A percentile compares a stretch with the other conserved stretches of the same genome.
phyloP scores from a whole-genome alignment of 2,797 vertebrate species.

The Sarcoramphus papa region DNA sequence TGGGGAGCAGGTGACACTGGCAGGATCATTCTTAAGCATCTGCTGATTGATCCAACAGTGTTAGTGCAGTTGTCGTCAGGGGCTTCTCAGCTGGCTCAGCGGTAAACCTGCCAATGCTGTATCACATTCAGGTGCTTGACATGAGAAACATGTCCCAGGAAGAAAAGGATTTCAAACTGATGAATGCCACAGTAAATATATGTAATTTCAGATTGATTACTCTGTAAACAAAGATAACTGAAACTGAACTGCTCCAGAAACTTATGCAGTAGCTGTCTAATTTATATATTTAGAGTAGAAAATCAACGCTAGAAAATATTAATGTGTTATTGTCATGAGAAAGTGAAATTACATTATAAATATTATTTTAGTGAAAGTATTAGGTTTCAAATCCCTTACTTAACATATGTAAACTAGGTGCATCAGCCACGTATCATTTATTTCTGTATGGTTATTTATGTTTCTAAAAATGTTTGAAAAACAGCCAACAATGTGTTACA shows the following conservation, averaged over 20 bases:
- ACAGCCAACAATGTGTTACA: not conserved
- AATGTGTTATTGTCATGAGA: not conserved
- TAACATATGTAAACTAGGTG: not conserved
- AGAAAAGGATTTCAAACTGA: not conserved
- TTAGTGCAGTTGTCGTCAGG: not conserved
- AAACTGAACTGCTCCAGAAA: not conserved
- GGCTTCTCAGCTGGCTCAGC: not conserved
- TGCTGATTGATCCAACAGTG: not conserved
- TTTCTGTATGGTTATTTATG: not conserved
- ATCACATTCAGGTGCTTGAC: not conserved
- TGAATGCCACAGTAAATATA: not conserved
- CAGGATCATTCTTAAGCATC: not conserved
- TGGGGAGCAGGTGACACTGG: not conserved
- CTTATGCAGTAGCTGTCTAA: not conserved
- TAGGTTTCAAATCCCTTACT: not conserved
- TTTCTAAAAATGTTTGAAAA: not conserved
- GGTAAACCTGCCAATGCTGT: not conserved
- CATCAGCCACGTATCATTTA: not conserved
- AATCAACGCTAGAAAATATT: not conserved
- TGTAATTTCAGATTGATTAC: not conserved
- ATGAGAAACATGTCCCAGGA: not conserved
- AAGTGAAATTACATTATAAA: not conserved
- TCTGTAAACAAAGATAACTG: not conserved
- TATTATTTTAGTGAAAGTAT: not conserved
- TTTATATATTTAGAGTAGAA: not conserved